These are phyloP conservation scores for Apus apus DNA, from an alignment of 2,113 vertebrate genomes.

Conservation along the genomic window DNA sequence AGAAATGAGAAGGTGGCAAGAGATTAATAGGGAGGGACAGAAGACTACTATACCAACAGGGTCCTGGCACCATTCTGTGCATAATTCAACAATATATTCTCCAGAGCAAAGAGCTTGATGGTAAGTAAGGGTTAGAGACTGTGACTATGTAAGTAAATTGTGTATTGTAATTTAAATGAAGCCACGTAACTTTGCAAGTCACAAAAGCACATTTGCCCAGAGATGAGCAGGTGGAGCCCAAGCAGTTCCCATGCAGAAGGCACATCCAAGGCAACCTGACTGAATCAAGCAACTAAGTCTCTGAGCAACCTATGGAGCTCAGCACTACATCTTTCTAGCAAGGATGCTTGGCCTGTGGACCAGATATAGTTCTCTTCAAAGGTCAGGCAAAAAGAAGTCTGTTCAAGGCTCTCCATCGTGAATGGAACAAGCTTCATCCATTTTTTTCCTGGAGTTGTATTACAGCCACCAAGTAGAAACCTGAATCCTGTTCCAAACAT, in stretches of 20 bases:
- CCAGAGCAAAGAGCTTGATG: not conserved
- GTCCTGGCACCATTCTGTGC: not conserved
- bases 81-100: not conserved
- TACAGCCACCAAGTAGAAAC: not conserved
- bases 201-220: not conserved
- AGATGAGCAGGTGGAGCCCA: not conserved
- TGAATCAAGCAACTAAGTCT: not conserved
- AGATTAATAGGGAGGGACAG: not conserved
- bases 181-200: not conserved
- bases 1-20: not conserved
- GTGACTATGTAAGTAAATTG: not conserved
- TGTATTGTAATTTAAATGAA: not conserved
- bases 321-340: not conserved
- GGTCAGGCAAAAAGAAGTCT: not conserved
- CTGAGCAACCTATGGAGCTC: not conserved
- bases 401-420: not conserved
- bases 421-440: not conserved
- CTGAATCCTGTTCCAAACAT: not conserved
- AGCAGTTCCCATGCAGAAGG: not conserved
- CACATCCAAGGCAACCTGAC: not conserved
- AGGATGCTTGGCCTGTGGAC: not conserved
- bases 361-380: not conserved
- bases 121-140: not conserved
- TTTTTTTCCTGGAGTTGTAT: accelerated
- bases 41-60: not conserved